Percentiles rank a stretch among this genome's conserved stretches.
phyloP scores from a whole-genome alignment of 2,888 invertebrate species.

The Apotomis capreana region DNA sequence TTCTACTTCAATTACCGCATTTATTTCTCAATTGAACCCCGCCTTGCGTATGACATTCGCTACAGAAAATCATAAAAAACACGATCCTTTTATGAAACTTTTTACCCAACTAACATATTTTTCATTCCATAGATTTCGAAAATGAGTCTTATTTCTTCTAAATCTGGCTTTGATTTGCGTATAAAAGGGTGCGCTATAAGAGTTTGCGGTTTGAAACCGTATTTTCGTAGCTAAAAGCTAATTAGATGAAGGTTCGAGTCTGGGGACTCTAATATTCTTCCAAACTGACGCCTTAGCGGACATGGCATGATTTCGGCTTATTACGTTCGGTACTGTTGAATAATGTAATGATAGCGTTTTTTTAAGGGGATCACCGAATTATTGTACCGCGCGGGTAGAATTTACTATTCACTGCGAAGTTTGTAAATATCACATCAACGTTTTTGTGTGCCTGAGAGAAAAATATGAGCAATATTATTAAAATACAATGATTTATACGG shows the following conservation, averaged over 20 bases:
- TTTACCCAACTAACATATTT: not conserved
- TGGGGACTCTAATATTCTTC: constrained; percentile 16
- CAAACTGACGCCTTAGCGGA: constrained; percentile 13
- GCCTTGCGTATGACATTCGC: constrained; percentile 9
- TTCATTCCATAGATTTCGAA: not conserved
- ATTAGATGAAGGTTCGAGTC: constrained; percentile 24
- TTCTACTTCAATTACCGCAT: not conserved
- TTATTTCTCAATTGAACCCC: not conserved
- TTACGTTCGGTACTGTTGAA: constrained; percentile 13
- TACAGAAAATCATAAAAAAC: constrained; percentile 2
- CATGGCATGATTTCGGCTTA: constrained; percentile 5
- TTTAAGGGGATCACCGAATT: too few relatives aligned
- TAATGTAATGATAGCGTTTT: not conserved
- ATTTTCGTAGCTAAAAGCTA: constrained; percentile 4
- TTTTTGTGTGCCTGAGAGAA: too few relatives aligned
- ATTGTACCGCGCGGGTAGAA: too few relatives aligned
- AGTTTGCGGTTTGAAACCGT: not conserved
- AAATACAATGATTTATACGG: too few relatives aligned
- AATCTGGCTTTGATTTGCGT: not conserved
- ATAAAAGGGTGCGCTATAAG: not conserved
- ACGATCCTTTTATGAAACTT: not conserved
- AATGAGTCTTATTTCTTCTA: too few relatives aligned
- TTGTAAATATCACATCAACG: too few relatives aligned
- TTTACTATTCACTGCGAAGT: too few relatives aligned
- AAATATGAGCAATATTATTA: too few relatives aligned